A percentile compares a stretch with the other conserved stretches of the same genome.
phyloP scores from a whole-genome alignment of 1,140 invertebrate genomes.

The Macrostomum lignano region DNA sequence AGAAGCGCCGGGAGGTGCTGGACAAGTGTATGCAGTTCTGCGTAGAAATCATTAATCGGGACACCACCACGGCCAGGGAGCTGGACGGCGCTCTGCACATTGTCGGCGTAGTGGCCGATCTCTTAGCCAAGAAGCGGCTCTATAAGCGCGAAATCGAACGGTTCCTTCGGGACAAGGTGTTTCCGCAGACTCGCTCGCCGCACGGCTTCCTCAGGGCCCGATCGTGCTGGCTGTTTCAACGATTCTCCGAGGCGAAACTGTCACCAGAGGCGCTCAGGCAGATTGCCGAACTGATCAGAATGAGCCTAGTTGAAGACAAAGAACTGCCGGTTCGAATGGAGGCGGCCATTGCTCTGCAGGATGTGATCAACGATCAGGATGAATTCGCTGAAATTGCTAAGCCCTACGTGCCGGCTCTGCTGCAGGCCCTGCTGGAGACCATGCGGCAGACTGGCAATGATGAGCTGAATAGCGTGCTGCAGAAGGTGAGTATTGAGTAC shows the following conservation, averaged over 20 bases:
- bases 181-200: slow-evolving; percentile 58
- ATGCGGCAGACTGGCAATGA: slow-evolving; percentile 91
- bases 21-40: slow-evolving; percentile 68
- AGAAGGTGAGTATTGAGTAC: too few relatives aligned
- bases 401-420: too few relatives aligned
- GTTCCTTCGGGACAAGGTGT: slow-evolving; percentile 65
- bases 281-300: slow-evolving; percentile 44
- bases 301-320: slow-evolving; percentile 50
- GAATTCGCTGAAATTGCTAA: too few relatives aligned
- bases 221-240: slow-evolving; percentile 71
- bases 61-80: slow-evolving; percentile 36
- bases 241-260: slow-evolving; percentile 60
- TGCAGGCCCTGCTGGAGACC: slow-evolving; percentile 53
- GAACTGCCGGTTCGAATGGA: slow-evolving; percentile 89
- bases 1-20: slow-evolving; percentile 75
- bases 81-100: slow-evolving; percentile 88
- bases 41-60: slow-evolving; percentile 31
- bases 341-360: slow-evolving; percentile 73
- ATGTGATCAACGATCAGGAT: slow-evolving; percentile 50
- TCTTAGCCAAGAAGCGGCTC: slow-evolving; percentile 39
- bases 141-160: slow-evolving; percentile 80
- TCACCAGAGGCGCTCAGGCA: slow-evolving; percentile 48
- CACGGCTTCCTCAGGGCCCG: slow-evolving; percentile 61
- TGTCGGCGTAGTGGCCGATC: slow-evolving; percentile 64
- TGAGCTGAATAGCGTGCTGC: slow-evolving; percentile 73